Percentiles rank a stretch among this genome's conserved stretches.
Evolutionary conservation across 2,797 vertebrate species (phyloP).

Genomic region (Rhynchotus rufescens): DNA sequence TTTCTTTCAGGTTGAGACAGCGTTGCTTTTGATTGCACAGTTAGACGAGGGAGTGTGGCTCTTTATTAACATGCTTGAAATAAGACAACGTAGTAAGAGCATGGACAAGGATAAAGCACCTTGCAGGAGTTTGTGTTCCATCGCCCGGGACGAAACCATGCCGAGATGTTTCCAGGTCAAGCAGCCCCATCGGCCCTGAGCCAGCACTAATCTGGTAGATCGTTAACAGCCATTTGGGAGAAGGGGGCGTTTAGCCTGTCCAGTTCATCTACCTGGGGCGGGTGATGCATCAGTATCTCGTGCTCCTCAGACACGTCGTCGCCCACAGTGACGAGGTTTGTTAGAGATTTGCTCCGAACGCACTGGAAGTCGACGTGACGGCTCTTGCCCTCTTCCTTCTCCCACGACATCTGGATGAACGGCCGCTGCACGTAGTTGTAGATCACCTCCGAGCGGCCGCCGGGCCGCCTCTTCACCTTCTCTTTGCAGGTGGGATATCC

Average conservation of each 20-base stretch:
- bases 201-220: conserved; percentile 73
- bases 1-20: conserved; percentile 13
- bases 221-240: conserved; percentile 74
- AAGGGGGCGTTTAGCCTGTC: conserved; percentile 82
- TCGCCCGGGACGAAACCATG: not conserved
- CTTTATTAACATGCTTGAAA: conserved; percentile 63
- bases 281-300: conserved; percentile 76
- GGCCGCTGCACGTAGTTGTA: conserved; percentile 87
- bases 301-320: conserved; percentile 79
- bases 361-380: conserved; percentile 88
- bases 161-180: not conserved
- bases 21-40: conserved; percentile 8
- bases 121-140: conserved; percentile 39
- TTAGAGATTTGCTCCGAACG: conserved; percentile 85
- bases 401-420: conserved; percentile 88
- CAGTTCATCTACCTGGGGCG: conserved; percentile 85
- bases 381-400: conserved; percentile 88
- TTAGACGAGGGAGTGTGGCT: conserved; percentile 36
- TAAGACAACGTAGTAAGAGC: not conserved
- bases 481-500: conserved; percentile 88
- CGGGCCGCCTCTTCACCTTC: conserved; percentile 85
- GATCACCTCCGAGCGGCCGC: conserved; percentile 85
- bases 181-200: not conserved
- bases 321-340: conserved; percentile 78
- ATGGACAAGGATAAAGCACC: conserved; percentile 28